Evolutionary conservation across 2,797 vertebrate species (phyloP).

Genomic region (Triplophysa bombifrons): DNA sequence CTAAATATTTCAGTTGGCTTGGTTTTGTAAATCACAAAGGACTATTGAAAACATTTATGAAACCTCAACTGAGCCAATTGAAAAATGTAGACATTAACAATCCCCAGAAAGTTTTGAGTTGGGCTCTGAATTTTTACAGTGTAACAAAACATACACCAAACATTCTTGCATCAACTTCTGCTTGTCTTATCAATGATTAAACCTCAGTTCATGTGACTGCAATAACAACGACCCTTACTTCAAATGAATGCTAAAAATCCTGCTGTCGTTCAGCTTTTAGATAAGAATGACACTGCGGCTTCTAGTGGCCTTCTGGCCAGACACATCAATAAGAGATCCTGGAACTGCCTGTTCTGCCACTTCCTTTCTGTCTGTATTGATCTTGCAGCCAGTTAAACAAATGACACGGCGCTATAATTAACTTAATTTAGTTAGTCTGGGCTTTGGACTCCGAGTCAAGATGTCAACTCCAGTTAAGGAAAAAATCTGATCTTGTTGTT

Average conservation of each 20-base stretch:
- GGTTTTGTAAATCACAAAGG: too few relatives aligned
- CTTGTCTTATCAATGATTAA: conserved; percentile 55
- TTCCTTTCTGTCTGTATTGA: conserved; percentile 39
- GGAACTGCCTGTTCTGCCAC: conserved; percentile 24
- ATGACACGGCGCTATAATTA: conserved; percentile 38
- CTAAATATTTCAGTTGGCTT: too few relatives aligned
- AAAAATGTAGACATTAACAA: too few relatives aligned
- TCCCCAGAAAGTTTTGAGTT: too few relatives aligned
- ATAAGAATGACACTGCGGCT: conserved; percentile 32
- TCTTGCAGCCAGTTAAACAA: conserved; percentile 24
- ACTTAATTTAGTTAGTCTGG: conserved; percentile 37
- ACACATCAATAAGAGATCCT: conserved; percentile 41
- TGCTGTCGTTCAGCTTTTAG: conserved; percentile 9
- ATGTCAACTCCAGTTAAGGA: conserved; percentile 41
- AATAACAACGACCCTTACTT: conserved; percentile 26
- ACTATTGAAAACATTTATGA: too few relatives aligned
- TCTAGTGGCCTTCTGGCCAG: conserved; percentile 41
- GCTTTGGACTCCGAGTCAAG: conserved; percentile 45
- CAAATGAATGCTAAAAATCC: conserved; percentile 19
- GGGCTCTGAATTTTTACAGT: too few relatives aligned
- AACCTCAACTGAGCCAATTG: too few relatives aligned
- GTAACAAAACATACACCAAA: too few relatives aligned
- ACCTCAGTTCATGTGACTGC: conserved; percentile 36
- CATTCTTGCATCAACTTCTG: conserved; percentile 5
- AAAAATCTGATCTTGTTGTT: conserved; percentile 27